Base-by-base conservation (phyloP, 30 jellyfish, hydroid and myxozoan genomes). In the Hydractinia symbiolongicarpus region DNA sequence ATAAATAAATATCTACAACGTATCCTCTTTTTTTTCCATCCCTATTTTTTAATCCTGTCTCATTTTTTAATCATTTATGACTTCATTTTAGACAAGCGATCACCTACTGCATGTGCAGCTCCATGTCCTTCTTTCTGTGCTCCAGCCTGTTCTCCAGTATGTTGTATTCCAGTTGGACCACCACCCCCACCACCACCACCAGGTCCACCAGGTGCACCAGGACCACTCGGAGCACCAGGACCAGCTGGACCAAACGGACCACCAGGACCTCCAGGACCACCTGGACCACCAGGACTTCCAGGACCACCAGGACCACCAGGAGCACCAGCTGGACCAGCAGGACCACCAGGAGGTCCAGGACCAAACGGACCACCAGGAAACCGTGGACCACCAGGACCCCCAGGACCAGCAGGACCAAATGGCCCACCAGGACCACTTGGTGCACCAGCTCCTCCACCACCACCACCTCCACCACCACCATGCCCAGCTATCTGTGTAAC, bases 131-230 rank as follows among this genome's bases (percentile, higher is more conserved):
- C 96, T 15, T 62, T 81, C 19, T 92, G 98, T 58, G 96, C 96
- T 67, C 99, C 96, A 77, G 95, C 93, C 10, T 94, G 99, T 73
- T 76, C 66, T 51, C 95, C 96, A 88, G 89, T 79, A 55, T 94
- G 99, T 88, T 89, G 97, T 84, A 86, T 76, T 53, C 95, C 95
- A 84, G 88, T 94, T 55, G 88, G 95, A 30, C 99, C 99, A 84
- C 96, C 99, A 53, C 98, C 97, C 51, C 99, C 99, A 78, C 97
- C 99, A 81, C 99, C 97, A 89, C 99, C 99, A 89, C 99, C 99
- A 77, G 97, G 97, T 90, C 99, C 99, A 89, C 97, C 99, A 75
- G 99, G 99, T 19, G 79, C 96, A 55, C 97, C 96, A 86, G 99
- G 99, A 89, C 96, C 99, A 61, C 91, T 84, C 85, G 99, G 99